phyloP scores from a whole-genome alignment of 2,113 vertebrate genomes.

The Carassius carassius region DNA sequence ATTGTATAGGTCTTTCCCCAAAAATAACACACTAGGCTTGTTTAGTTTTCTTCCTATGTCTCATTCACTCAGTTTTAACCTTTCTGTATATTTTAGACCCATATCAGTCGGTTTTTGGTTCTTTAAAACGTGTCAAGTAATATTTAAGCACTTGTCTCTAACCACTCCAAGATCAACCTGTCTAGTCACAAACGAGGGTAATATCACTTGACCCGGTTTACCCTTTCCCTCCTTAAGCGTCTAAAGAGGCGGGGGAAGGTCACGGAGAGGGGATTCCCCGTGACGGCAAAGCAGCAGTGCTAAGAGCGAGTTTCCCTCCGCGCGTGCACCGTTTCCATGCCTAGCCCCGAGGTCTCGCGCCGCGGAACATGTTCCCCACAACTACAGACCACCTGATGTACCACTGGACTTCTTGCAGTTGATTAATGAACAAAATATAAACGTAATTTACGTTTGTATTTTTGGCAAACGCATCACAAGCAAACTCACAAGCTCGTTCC shows the following conservation, averaged over 20 bases:
- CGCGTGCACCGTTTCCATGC: conserved; percentile 34
- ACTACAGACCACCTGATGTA: not conserved
- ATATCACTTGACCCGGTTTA: conserved; percentile 29
- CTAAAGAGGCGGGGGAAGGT: conserved; percentile 37
- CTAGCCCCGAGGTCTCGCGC: conserved; percentile 11
- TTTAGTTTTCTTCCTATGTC: not conserved
- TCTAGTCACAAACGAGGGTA: not conserved
- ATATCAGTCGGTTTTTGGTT: not conserved
- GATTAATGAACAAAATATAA: not conserved
- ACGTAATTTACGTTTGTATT: not conserved
- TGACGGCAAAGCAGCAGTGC: not conserved
- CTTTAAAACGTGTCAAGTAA: not conserved
- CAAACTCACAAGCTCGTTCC: not conserved
- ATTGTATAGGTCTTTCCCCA: not conserved
- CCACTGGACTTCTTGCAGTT: not conserved
- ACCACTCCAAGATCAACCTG: not conserved
- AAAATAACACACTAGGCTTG: not conserved
- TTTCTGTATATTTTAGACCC: not conserved
- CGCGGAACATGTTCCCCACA: conserved; percentile 19
- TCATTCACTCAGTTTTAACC: not conserved
- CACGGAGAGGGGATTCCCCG: conserved; percentile 56
- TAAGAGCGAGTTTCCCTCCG: conserved; percentile 14
- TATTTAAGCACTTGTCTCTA: not conserved
- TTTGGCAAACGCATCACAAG: not conserved
- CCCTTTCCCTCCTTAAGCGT: not conserved